Evolutionary conservation across 1,140 invertebrate species (phyloP).

Genomic region (Conus betulinus): DNA sequence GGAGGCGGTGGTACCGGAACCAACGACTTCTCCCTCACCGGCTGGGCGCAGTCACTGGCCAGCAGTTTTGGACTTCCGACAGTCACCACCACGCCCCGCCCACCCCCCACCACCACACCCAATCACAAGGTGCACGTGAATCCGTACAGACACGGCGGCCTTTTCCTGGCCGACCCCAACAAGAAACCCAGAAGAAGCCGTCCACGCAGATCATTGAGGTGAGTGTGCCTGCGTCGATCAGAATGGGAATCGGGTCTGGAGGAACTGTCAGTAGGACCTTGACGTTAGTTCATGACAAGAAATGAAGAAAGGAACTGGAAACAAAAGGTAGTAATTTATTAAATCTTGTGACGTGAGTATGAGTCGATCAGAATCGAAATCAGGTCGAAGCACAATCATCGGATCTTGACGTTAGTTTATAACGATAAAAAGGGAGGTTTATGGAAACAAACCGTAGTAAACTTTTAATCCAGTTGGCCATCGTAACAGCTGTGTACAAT

Average conservation of each 20-base stretch:
- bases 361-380: neutral
- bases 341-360: neutral
- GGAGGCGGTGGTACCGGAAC: neutral
- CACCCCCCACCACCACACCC: conserved; percentile 21
- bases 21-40: neutral
- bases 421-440: no score
- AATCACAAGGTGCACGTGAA: neutral
- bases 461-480: no score
- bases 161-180: conserved; percentile 14
- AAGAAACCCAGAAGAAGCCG: neutral
- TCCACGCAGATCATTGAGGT: conserved; percentile 24
- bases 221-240: neutral
- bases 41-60: neutral
- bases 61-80: neutral
- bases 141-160: neutral
- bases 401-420: no score
- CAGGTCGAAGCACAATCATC: no score
- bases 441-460: no score
- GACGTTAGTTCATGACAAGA: no score
- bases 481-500: no score
- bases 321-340: no score
- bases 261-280: no score
- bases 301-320: no score
- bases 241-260: no score
- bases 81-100: neutral